A percentile compares a stretch with the other conserved stretches of the same genome.
Conservation (phyloP, 2,113 vertebrate genomes). For the Macaca fascicularis region DNA sequence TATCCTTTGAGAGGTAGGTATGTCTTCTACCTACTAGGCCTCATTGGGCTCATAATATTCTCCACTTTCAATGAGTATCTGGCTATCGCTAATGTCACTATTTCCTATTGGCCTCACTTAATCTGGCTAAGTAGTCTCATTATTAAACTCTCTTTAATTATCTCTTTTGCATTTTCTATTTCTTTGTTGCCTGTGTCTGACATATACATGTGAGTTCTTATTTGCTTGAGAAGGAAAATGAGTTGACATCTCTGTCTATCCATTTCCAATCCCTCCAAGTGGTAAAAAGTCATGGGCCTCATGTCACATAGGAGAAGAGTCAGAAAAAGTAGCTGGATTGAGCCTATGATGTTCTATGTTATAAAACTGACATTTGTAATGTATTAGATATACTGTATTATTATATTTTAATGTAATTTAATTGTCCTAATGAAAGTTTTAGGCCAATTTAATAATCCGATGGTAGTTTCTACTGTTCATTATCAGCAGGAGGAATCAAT, state of each 20-base stretch:
- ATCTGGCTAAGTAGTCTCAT: background rate
- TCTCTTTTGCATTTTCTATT: background rate
- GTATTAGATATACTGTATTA: background rate
- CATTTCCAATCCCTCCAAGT: accelerated
- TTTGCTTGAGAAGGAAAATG: background rate
- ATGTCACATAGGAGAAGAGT: background rate
- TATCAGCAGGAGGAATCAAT: background rate
- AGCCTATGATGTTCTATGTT: background rate
- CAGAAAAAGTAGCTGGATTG: background rate
- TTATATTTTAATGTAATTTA: background rate
- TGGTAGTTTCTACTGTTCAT: background rate
- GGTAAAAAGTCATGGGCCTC: background rate
- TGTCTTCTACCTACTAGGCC: background rate
- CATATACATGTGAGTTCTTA: background rate
- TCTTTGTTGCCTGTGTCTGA: background rate
- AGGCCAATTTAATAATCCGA: background rate
- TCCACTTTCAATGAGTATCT: background rate
- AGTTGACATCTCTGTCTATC: background rate
- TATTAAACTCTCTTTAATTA: background rate
- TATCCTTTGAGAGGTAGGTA: background rate
- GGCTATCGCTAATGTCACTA: background rate
- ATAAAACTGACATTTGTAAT: background rate
- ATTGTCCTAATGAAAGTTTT: background rate
- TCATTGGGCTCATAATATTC: background rate
- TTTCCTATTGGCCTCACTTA: background rate